Conservation (phyloP, 2,797 vertebrate species). For the Macroramphosus scolopax region DNA sequence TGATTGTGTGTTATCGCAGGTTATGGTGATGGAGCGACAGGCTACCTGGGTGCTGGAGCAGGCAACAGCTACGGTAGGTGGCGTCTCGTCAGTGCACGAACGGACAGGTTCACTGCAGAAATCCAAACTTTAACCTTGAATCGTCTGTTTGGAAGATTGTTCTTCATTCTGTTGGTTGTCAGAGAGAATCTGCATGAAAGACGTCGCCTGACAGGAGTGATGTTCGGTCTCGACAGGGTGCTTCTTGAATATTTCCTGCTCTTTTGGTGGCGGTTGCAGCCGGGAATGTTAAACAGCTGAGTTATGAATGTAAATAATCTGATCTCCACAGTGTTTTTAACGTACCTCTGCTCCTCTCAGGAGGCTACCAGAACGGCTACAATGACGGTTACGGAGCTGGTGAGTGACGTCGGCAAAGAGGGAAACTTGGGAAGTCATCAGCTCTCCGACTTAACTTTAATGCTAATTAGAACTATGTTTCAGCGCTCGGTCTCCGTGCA, state of each 20-base stretch:
- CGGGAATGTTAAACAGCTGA: background rate
- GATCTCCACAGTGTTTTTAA: background rate
- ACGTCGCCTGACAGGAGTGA: too few species aligned
- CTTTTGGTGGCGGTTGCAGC: too few species aligned
- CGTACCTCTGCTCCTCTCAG: conserved; percentile 6
- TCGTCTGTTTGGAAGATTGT: too few species aligned
- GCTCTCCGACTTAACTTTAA: conserved; percentile 31
- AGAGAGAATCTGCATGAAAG: too few species aligned
- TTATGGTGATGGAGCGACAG: conserved; percentile 56
- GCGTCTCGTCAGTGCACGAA: too few species aligned
- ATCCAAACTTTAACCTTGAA: too few species aligned
- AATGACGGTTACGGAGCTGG: conserved; percentile 71
- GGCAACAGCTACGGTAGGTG: conserved; percentile 60
- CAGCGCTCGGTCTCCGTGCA: conserved; percentile 69
- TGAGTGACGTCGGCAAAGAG: conserved; percentile 45
- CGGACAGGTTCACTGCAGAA: too few species aligned
- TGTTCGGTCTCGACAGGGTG: too few species aligned
- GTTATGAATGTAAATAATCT: too few species aligned
- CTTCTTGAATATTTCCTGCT: too few species aligned
- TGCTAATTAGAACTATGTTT: conserved; percentile 69
- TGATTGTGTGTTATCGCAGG: conserved; percentile 45
- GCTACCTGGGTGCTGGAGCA: conserved; percentile 51
- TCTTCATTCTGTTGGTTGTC: too few species aligned
- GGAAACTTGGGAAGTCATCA: conserved; percentile 1
- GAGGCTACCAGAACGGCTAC: conserved; percentile 76